These are phyloP conservation scores for Halocaridina rubra DNA, from an alignment of 2,888 invertebrate genomes.

Conservation along the genomic window DNA sequence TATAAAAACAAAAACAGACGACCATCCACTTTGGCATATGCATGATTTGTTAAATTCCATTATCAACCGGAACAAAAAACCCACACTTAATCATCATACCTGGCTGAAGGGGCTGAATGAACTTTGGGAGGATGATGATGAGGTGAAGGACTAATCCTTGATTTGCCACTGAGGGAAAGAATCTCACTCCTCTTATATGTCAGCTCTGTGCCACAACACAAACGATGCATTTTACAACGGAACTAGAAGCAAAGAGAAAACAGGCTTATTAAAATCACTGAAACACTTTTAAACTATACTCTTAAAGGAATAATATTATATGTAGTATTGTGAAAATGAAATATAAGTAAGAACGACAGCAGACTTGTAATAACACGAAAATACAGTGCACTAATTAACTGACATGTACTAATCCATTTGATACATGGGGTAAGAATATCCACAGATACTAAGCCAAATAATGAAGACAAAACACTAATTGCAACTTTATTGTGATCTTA, in stretches of 20 bases:
- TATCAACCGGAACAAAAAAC: no score
- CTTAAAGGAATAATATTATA: not conserved
- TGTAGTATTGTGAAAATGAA: not conserved
- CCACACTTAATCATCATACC: no score
- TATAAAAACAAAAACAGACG: no score
- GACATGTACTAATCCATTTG: no score
- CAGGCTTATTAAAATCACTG: not conserved
- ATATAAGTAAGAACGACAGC: no score
- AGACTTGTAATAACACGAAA: not conserved
- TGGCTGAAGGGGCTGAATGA: not conserved
- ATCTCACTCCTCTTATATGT: slow-evolving; percentile 61
- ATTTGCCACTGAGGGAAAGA: slow-evolving; percentile 40
- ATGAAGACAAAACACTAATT: not conserved
- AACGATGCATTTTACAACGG: slow-evolving; percentile 58
- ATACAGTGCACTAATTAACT: no score
- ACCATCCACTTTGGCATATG: no score
- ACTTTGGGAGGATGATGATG: not conserved
- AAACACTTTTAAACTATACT: not conserved
- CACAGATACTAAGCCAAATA: not conserved
- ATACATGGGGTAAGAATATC: no score
- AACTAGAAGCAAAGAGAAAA: slow-evolving; percentile 22
- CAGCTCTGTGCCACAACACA: slow-evolving; percentile 61
- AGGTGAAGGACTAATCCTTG: slow-evolving; percentile 2
- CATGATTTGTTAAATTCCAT: no score
- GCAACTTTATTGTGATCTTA: not conserved